These are phyloP conservation scores for Scolanthus callimorphus DNA, from an alignment of 92 coral and sea anemone species.

Conservation along the genomic window DNA sequence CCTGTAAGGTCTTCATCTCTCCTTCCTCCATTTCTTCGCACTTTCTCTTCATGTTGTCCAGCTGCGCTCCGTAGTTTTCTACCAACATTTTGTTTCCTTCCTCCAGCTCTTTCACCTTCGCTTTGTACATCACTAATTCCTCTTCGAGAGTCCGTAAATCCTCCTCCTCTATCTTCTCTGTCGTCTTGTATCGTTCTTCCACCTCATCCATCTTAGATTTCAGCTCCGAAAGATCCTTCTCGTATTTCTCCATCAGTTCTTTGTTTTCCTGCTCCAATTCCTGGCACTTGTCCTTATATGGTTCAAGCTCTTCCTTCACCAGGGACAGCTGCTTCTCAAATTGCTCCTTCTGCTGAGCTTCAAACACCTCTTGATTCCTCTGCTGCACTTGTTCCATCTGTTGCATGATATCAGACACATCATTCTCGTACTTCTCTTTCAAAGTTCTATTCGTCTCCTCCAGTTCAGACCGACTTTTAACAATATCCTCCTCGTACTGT, in stretches of 20 bases:
- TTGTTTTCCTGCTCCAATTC: conserved; percentile 76
- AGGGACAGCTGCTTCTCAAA: conserved; percentile 80
- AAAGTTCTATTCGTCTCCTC: conserved; percentile 83
- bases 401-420: conserved; percentile 78
- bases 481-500: conserved; percentile 83
- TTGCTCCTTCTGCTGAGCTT: conserved; percentile 77
- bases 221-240: conserved; percentile 60
- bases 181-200: conserved; percentile 62
- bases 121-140: conserved; percentile 69
- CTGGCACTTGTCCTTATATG: conserved; percentile 57
- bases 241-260: conserved; percentile 63
- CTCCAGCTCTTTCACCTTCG: conserved; percentile 65
- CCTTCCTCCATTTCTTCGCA: conserved; percentile 74
- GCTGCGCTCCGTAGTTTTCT: conserved; percentile 79
- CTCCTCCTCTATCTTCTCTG: conserved; percentile 65
- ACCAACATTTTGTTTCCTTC: conserved; percentile 68
- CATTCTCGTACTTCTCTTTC: conserved; percentile 87
- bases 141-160: conserved; percentile 49
- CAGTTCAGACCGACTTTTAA: conserved; percentile 74
- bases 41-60: conserved; percentile 57
- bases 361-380: conserved; percentile 82
- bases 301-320: conserved; percentile 75
- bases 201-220: conserved; percentile 68
- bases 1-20: conserved; percentile 70
- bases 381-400: conserved; percentile 95